Conservation (phyloP, 2,888 invertebrate genomes). For the Labia minor region DNA sequence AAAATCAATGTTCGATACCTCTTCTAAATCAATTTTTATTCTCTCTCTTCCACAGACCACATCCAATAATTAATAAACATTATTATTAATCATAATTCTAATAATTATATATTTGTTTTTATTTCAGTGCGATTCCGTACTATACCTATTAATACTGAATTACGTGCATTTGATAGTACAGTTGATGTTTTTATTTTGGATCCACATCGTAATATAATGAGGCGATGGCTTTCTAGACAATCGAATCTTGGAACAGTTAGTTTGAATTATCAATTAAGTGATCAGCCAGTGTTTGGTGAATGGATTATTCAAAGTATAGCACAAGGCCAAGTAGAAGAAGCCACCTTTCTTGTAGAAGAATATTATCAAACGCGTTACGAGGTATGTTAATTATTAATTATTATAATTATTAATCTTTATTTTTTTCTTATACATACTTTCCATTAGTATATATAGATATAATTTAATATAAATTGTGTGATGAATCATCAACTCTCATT, state of each 20-base stretch:
- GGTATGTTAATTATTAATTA: conserved; percentile 36
- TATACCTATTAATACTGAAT: conserved; percentile 83
- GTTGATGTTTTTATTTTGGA: conserved; percentile 88
- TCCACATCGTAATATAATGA: conserved; percentile 75
- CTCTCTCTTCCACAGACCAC: no score
- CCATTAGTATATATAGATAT: no score
- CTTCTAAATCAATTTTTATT: no score
- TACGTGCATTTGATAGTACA: conserved; percentile 81
- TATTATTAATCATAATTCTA: no score
- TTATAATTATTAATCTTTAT: neutral
- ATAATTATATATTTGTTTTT: conserved; percentile 21
- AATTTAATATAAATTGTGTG: no score
- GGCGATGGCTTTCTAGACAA: conserved; percentile 86
- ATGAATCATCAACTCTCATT: no score
- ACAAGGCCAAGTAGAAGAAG: conserved; percentile 77
- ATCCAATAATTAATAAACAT: no score
- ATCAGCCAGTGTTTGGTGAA: conserved; percentile 84
- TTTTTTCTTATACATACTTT: neutral
- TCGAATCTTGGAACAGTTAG: conserved; percentile 90
- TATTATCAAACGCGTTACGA: conserved; percentile 92
- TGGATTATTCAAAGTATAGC: conserved; percentile 85
- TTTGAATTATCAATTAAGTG: conserved; percentile 76
- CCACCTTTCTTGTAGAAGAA: conserved; percentile 80
- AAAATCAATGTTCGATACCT: no score
- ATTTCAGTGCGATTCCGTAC: conserved; percentile 71